phyloP scores from a whole-genome alignment of 1,140 invertebrate species.

The Ptiloglossa arizonensis region DNA sequence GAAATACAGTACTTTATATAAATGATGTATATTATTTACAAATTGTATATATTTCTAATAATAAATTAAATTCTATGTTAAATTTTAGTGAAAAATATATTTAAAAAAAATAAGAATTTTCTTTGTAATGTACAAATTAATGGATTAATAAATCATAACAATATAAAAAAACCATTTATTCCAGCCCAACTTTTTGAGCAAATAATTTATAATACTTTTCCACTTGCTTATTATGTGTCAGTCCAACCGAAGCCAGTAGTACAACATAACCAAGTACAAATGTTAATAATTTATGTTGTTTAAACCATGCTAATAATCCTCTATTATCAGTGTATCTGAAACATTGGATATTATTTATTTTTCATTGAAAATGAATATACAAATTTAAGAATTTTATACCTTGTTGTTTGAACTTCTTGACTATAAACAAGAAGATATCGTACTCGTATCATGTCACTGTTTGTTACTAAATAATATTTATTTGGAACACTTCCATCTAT shows the following conservation, averaged over 20 bases:
- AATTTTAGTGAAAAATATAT: slow-evolving; percentile 41
- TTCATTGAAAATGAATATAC: background rate
- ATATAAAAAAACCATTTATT: slow-evolving; percentile 54
- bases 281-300: slow-evolving; percentile 79
- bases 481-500: slow-evolving; percentile 84
- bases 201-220: slow-evolving; percentile 79
- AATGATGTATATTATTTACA: slow-evolving; percentile 53
- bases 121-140: slow-evolving; percentile 1
- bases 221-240: slow-evolving; percentile 79
- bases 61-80: slow-evolving; percentile 50
- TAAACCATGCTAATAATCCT: slow-evolving; percentile 77
- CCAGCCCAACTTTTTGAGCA: slow-evolving; percentile 77
- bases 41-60: slow-evolving; percentile 48
- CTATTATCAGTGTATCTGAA: slow-evolving; percentile 68
- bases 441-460: slow-evolving; percentile 89
- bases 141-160: slow-evolving; percentile 13
- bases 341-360: slow-evolving; percentile 32
- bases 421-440: slow-evolving; percentile 90
- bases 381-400: slow-evolving; percentile 62
- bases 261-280: slow-evolving; percentile 80
- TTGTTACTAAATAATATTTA: slow-evolving; percentile 89
- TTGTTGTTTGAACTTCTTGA: slow-evolving; percentile 76
- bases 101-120: slow-evolving; percentile 14
- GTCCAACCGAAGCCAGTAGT: slow-evolving; percentile 78
- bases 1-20: slow-evolving; percentile 49